Evolutionary conservation across 2,888 invertebrate species (phyloP), one percentile per base, ranked within the genome.

Genomic region (Nebria salina): DNA sequence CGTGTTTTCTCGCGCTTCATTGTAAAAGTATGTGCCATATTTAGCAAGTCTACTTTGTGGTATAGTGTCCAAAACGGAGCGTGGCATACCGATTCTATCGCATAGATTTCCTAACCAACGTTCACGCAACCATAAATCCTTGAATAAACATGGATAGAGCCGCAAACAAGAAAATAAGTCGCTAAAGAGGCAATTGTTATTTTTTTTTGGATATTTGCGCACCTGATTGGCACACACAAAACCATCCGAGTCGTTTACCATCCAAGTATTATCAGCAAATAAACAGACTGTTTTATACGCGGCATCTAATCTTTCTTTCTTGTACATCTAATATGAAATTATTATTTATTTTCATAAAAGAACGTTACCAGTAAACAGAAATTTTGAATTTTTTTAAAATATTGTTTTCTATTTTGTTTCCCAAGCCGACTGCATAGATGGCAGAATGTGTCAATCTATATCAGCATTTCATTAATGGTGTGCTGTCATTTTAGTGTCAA

Each of bases 21-120:
- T 87, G 86, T 91, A 91, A 84, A 89, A 88, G 85, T 88, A 90
- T 85, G 91, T 89, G 15, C 89, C 88, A 85, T 91, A 91, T 77
- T 86, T 86, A 7, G 91, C 90, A 86, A 94, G 87, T 89, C 91
- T 91, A 82, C 93, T 93, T 83, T 91, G 89, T 6, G 94, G 93
- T 85, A 94, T 93, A 75, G 92, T 91, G 85, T 93, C 93, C 86
- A 91, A 91, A 64, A 93, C 93, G 83, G 90, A 91, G 86, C 90
- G 88, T 54, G 88, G 86, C 82, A 85, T 85, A 83, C 84, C 84
- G 84, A 84, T 85, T 84, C 85, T 87, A 83, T 86, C 85, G 84
- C 86, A 83, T 73, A 84, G 83, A 82, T 84, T 83, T 83, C 85
- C 84, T 82, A 87, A 83, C 83, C 86, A 84, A 65, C 83, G 80